Evolutionary conservation across 2,113 vertebrate species (phyloP).

Genomic region (Anseranas semipalmata): DNA sequence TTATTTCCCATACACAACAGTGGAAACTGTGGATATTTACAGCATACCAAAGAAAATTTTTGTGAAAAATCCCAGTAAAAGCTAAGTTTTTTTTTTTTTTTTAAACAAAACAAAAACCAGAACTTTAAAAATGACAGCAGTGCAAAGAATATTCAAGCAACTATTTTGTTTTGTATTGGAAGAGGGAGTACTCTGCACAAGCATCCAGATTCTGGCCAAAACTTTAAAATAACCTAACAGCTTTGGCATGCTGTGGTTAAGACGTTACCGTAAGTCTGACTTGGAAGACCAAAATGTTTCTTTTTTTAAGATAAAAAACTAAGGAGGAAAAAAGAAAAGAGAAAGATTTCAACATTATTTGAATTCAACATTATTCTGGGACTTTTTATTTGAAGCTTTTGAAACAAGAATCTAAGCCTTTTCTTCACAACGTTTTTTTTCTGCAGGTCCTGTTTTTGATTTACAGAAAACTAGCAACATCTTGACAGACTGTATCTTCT

Average conservation of each 20-base stretch:
- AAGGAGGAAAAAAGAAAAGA: neutral
- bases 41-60: neutral
- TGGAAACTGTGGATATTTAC: neutral
- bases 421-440: neutral
- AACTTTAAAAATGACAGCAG: neutral
- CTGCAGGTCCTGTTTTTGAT: conserved; percentile 9
- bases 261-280: conserved; percentile 60
- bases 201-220: conserved; percentile 23
- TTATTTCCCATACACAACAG: neutral
- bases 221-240: conserved; percentile 63
- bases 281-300: conserved; percentile 44
- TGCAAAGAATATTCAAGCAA: conserved; percentile 42
- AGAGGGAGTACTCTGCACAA: conserved; percentile 32
- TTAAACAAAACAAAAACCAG: neutral
- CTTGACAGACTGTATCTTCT: neutral
- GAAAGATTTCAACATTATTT: conserved; percentile 10
- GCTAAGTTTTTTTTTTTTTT: neutral
- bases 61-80: neutral
- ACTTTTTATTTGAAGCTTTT: neutral
- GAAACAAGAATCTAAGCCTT: neutral
- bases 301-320: neutral
- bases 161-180: conserved; percentile 57
- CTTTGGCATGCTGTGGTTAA: conserved; percentile 64
- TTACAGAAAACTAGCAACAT: conserved; percentile 17
- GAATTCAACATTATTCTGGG: neutral